Evolutionary conservation across 1,140 invertebrate species (phyloP).

Genomic region (Epicauta chinensis): DNA sequence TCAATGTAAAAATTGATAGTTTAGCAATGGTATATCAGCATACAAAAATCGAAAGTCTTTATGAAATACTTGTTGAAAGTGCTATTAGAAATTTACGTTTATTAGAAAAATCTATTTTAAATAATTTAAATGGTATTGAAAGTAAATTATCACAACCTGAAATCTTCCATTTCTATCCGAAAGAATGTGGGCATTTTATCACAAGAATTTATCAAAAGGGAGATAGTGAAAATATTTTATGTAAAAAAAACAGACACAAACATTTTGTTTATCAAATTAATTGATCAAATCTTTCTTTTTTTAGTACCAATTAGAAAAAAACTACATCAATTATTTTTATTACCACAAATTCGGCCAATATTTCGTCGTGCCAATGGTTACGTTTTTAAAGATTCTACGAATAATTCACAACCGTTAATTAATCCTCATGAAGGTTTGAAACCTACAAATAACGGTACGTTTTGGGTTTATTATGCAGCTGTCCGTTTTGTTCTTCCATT

Average conservation of each 20-base stretch:
- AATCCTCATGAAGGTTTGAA: conserved; percentile 60
- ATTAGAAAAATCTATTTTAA: conserved; percentile 46
- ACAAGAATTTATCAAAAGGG: conserved; percentile 62
- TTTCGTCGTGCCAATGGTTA: conserved; percentile 65
- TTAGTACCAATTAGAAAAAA: conserved; percentile 55
- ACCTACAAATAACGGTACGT: conserved; percentile 31
- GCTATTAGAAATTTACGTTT: conserved; percentile 60
- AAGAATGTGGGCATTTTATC: conserved; percentile 65
- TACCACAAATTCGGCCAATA: conserved; percentile 60
- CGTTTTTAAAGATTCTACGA: conserved; percentile 48
- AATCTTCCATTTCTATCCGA: conserved; percentile 58
- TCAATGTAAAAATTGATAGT: conserved; percentile 61
- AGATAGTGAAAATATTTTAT: conserved; percentile 50
- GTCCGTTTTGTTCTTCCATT: too few species aligned
- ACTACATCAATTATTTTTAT: conserved; percentile 61
- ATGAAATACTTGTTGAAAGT: conserved; percentile 66
- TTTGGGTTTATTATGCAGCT: neutral
- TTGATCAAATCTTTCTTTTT: conserved; percentile 23
- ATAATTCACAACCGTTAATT: conserved; percentile 50
- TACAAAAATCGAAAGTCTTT: conserved; percentile 56
- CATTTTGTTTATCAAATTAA: neutral
- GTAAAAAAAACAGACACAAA: conserved; percentile 18
- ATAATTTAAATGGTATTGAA: conserved; percentile 16
- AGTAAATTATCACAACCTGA: conserved; percentile 43
- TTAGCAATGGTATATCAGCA: conserved; percentile 61